Evolutionary conservation across 2,113 vertebrate species (phyloP).

Genomic region (Dicentrarchus labrax): DNA sequence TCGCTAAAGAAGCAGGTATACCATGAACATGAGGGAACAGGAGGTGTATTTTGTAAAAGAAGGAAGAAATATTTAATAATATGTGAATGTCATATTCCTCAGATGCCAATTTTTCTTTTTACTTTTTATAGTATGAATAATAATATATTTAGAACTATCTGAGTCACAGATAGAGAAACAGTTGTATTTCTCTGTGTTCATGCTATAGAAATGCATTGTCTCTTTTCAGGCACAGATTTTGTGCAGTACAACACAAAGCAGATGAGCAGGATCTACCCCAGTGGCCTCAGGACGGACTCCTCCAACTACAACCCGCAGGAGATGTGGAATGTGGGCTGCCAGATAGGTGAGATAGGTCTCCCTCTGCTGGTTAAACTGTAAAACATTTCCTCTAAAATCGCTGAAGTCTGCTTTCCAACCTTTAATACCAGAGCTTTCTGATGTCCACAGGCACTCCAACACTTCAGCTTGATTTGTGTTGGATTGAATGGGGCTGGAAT

Average conservation of each 20-base stretch:
- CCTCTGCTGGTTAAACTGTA: conserved; percentile 10
- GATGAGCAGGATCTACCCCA: conserved; percentile 93
- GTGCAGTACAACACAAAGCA: conserved; percentile 91
- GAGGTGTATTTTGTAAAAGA: background rate
- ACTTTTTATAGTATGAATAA: background rate
- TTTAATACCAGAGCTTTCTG: background rate
- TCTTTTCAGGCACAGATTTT: conserved; percentile 84
- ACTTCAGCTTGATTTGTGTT: background rate
- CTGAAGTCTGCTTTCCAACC: background rate
- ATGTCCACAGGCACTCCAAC: background rate
- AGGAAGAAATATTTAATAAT: background rate
- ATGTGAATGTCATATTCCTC: background rate
- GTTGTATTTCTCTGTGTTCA: background rate
- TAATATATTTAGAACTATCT: background rate
- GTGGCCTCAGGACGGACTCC: conserved; percentile 92
- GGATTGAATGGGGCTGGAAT: background rate
- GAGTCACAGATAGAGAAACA: too few relatives aligned
- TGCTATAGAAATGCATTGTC: background rate
- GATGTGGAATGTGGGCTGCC: conserved; percentile 94
- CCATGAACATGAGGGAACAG: background rate
- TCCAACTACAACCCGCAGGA: conserved; percentile 96
- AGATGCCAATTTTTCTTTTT: background rate
- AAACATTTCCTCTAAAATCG: background rate
- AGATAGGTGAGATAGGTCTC: conserved; percentile 87
- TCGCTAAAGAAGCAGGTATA: conserved; percentile 90